Percentiles rank a stretch among this genome's conserved stretches.
phyloP scores from a whole-genome alignment of 2,113 vertebrate species.

The Hippoglossus stenolepis region DNA sequence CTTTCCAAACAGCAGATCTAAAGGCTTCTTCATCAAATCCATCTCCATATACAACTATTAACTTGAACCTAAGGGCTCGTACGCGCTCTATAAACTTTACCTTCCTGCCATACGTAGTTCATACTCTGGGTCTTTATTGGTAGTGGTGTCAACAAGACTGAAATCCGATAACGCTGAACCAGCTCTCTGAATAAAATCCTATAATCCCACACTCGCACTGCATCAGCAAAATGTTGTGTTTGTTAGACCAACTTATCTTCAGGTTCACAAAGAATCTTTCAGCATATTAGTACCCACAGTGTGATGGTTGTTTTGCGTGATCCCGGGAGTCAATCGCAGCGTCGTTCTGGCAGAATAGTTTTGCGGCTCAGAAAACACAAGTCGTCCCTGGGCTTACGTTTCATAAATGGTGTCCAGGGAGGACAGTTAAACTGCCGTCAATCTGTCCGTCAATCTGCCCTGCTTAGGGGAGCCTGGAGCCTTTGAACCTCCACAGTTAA shows the following conservation, averaged over 20 bases:
- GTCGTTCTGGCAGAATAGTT: conserved; percentile 25
- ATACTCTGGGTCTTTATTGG: conserved; percentile 3
- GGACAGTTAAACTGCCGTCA: conserved; percentile 50
- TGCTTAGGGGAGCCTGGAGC: conserved; percentile 38
- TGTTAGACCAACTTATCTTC: background rate
- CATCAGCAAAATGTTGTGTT: background rate
- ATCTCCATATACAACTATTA: background rate
- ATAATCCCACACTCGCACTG: conserved; percentile 4
- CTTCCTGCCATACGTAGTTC: background rate
- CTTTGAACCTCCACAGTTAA: conserved; percentile 48
- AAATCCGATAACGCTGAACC: conserved; percentile 13
- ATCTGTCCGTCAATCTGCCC: conserved; percentile 66
- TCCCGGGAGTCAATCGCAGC: conserved; percentile 33
- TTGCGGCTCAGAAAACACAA: background rate
- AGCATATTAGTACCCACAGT: background rate
- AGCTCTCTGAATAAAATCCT: conserved; percentile 19
- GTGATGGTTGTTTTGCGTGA: conserved; percentile 32
- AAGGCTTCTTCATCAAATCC: background rate
- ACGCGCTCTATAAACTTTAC: background rate
- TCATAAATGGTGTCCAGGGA: conserved; percentile 47
- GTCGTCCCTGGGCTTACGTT: conserved; percentile 23
- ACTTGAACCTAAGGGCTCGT: background rate
- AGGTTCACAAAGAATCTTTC: background rate
- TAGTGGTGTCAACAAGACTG: conserved; percentile 1
- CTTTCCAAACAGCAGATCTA: background rate